A percentile compares a stretch with the other conserved stretches of the same genome.
These are phyloP conservation scores for Thermophis baileyi DNA, from an alignment of 2,113 vertebrate species.

Conservation along the genomic window DNA sequence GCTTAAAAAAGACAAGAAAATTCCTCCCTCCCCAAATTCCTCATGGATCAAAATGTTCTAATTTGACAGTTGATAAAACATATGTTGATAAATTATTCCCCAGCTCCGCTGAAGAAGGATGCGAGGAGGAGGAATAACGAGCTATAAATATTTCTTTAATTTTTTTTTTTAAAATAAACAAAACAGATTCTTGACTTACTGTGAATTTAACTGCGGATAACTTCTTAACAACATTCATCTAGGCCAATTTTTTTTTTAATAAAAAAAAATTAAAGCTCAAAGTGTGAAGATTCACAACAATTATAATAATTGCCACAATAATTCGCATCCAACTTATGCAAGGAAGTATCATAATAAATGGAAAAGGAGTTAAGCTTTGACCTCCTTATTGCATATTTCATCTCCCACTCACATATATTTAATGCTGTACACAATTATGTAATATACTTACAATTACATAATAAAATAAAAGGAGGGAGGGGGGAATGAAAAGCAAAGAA, in stretches of 20 bases:
- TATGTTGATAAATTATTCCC: slow-evolving; percentile 15
- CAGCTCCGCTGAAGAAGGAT: neutral
- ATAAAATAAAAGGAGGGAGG: slow-evolving; percentile 22
- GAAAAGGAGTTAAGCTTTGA: slow-evolving; percentile 20
- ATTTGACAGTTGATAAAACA: neutral
- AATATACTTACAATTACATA: slow-evolving; percentile 34
- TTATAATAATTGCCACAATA: slow-evolving; percentile 29
- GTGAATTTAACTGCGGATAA: neutral
- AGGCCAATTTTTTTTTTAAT: neutral
- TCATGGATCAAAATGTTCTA: slow-evolving; percentile 32
- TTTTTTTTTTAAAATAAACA: neutral
- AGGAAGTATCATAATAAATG: neutral
- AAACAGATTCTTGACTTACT: neutral
- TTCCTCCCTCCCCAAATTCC: slow-evolving; percentile 7
- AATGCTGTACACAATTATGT: neutral
- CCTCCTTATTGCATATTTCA: neutral
- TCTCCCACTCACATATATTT: neutral
- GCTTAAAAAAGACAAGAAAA: neutral
- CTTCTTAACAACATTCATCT: neutral
- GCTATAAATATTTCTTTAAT: neutral
- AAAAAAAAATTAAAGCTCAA: neutral
- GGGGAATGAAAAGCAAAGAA: slow-evolving; percentile 11
- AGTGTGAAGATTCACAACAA: slow-evolving; percentile 6
- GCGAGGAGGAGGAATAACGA: neutral
- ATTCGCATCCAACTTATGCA: neutral